These are phyloP conservation scores for Epizoanthus fatuus DNA, from an alignment of 92 coral and sea anemone species.

Conservation along the genomic window DNA sequence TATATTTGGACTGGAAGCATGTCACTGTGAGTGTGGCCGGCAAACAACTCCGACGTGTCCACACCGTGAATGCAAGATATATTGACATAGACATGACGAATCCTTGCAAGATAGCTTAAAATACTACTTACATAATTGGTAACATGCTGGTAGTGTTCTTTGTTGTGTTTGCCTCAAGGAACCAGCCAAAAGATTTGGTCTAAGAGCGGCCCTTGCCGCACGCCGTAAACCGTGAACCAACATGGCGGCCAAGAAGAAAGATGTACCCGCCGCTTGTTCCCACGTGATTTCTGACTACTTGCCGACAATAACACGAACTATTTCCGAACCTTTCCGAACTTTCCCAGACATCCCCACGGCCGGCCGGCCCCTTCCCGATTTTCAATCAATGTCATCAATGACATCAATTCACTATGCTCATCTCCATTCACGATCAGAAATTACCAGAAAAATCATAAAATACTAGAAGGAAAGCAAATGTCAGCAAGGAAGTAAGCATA, in stretches of 20 bases:
- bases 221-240: slow-evolving; percentile 95
- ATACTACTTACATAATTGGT: slow-evolving; percentile 87
- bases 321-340: slow-evolving; percentile 47
- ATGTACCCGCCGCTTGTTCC: slow-evolving; percentile 49
- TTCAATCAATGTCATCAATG: too few relatives aligned
- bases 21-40: slow-evolving; percentile 73
- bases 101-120: slow-evolving; percentile 13
- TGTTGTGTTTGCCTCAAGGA: slow-evolving; percentile 83
- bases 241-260: slow-evolving; percentile 97
- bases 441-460: background rate
- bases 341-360: background rate
- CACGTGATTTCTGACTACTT: slow-evolving; percentile 68
- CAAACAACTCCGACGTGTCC: slow-evolving; percentile 77
- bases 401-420: too few relatives aligned
- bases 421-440: too few relatives aligned
- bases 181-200: slow-evolving; percentile 83
- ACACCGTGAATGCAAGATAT: slow-evolving; percentile 29
- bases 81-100: background rate
- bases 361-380: too few relatives aligned
- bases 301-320: slow-evolving; percentile 54
- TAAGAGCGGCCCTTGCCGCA: slow-evolving; percentile 92
- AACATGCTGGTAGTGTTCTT: slow-evolving; percentile 89
- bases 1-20: slow-evolving; percentile 35
- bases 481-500: too few relatives aligned
- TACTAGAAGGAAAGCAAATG: background rate